Evolutionary conservation across 2,888 invertebrate species (phyloP), one percentile per base, ranked within the genome.

Genomic region (Isoperla grammatica): DNA sequence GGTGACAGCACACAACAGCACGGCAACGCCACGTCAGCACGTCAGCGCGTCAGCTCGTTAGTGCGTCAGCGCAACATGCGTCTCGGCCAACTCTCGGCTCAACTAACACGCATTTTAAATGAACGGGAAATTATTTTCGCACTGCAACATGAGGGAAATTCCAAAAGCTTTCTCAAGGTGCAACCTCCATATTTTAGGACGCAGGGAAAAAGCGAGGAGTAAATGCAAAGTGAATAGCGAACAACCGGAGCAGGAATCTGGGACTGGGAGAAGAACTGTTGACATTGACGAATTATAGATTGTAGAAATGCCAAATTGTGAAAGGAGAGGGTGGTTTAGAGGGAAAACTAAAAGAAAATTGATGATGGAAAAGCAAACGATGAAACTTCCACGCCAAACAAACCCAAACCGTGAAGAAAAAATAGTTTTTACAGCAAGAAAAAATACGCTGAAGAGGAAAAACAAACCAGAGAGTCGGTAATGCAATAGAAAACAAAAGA

Each of bases 251-350:
- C 74, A 37, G 39, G 53, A 53, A 53, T 53, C 53, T 39, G 35
- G 53, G 49, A 37, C 37, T 39, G 15, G 37, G 39, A 53, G 53
- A 37, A 53, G 53, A 39, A 53, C 53, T 73, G 73, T 72, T 75
- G 76, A 76, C 76, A 71, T 74, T 76, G 76, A 76, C 76, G 75
- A 74, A 76, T 76, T 71, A 72, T 74, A 74, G 75, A 76, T 71
- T 75, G 75, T 76, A 75, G 76, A 76, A 76, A 76, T 75, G 75
- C 75, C 76, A 76, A 76, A 76, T 76, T 75, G 76, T 76, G 76
- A 76, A 76, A 75, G 75, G 75, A 74, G 75, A 73, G 73, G 74
- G 73, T 57, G 49, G 63, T 53, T 55, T 58, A 42, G 56, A 60
- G 60, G 55, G 56, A 48, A 56, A 60, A 55, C 50, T 59, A 60